These are phyloP conservation scores for Andricus grossulariae DNA, from an alignment of 1,140 invertebrate genomes.

Conservation along the genomic window DNA sequence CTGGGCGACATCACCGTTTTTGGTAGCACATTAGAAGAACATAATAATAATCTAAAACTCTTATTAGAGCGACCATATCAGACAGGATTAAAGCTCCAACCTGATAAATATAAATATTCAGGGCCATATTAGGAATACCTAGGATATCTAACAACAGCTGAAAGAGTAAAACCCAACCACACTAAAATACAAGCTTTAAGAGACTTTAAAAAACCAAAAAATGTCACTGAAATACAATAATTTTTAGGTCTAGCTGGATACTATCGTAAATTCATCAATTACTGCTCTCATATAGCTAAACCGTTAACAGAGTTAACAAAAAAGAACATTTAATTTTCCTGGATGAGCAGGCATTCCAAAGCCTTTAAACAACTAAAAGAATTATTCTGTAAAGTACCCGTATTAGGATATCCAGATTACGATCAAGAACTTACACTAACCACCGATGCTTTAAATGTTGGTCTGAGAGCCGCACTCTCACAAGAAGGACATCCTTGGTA, in stretches of 20 bases:
- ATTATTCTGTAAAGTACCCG: background rate
- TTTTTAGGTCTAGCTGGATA: too few species aligned
- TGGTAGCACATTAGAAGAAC: too few species aligned
- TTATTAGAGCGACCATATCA: too few species aligned
- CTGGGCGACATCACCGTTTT: too few species aligned
- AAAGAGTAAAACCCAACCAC: background rate
- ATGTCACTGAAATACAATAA: background rate
- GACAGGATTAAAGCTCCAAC: too few species aligned
- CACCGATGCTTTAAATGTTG: conserved; percentile 37
- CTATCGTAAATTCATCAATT: too few species aligned
- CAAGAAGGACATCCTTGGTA: conserved; percentile 19
- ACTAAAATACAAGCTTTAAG: too few species aligned
- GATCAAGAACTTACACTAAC: conserved; percentile 37
- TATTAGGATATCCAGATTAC: conserved; percentile 44
- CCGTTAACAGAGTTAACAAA: too few species aligned
- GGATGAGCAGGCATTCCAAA: background rate
- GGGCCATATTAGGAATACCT: too few species aligned
- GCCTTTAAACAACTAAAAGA: conserved; percentile 23
- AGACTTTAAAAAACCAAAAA: background rate
- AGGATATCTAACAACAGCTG: background rate
- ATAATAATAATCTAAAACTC: too few species aligned
- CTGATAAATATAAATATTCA: too few species aligned
- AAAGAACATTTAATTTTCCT: conserved; percentile 10
- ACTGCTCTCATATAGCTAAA: conserved; percentile 24
- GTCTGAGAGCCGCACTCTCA: conserved; percentile 40